Percentiles rank a stretch among this genome's conserved stretches.
Conservation (phyloP, 2,888 invertebrate genomes). For the Nasonia oneida region DNA sequence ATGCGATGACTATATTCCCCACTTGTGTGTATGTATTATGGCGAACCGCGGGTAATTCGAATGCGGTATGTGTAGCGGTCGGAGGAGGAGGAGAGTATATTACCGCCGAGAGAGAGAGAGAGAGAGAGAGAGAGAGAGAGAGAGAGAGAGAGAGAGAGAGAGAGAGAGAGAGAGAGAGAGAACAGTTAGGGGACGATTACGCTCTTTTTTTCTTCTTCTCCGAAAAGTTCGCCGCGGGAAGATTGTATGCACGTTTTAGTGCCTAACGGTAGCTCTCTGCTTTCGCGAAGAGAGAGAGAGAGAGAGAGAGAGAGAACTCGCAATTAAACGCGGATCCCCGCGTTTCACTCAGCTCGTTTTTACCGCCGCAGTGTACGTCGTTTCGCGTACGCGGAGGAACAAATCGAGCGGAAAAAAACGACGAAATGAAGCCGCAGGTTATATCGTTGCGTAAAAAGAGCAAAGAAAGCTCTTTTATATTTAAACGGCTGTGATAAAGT, state of each 20-base stretch:
- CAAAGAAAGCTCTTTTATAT: background rate
- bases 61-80: background rate
- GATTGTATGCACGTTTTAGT: slow-evolving; percentile 15
- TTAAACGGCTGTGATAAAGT: background rate
- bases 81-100: background rate
- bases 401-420: too few species aligned
- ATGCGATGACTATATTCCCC: background rate
- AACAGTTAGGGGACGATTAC: slow-evolving; percentile 9
- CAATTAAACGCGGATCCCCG: background rate
- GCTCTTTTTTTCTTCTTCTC: slow-evolving; percentile 6
- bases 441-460: background rate
- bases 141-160: too few species aligned
- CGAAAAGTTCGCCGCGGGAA: slow-evolving; percentile 7
- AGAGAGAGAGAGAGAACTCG: background rate
- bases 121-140: too few species aligned
- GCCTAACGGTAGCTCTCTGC: slow-evolving; percentile 6
- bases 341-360: background rate
- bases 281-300: background rate
- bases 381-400: too few species aligned
- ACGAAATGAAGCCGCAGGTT: too few species aligned
- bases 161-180: too few species aligned
- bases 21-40: background rate
- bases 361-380: background rate
- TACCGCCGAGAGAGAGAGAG: background rate
- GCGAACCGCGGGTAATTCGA: background rate